Evolutionary conservation across 2,113 vertebrate genomes (phyloP).

Genomic region (Muntiacus muntjak): DNA sequence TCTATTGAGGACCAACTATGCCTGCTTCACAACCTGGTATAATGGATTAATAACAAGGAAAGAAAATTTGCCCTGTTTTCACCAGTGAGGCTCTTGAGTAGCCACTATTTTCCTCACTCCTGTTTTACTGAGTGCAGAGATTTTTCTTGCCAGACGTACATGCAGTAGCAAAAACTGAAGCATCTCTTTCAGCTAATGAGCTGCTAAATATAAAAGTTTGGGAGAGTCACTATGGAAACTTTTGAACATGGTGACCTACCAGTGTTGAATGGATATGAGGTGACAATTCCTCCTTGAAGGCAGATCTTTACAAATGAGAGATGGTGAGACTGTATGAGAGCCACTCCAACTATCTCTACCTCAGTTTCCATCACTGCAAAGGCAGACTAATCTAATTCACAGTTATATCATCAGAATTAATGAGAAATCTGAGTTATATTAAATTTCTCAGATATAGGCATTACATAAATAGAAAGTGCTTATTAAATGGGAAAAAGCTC

Average conservation of each 20-base stretch:
- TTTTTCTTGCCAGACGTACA: neutral
- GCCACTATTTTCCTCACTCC: neutral
- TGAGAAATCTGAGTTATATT: conserved; percentile 17
- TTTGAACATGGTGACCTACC: conserved; percentile 27
- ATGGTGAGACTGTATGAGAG: neutral
- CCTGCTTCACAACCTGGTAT: neutral
- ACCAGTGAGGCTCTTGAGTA: neutral
- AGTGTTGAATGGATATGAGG: neutral
- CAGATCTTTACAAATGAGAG: neutral
- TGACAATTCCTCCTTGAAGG: neutral
- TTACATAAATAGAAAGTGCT: conserved; percentile 18
- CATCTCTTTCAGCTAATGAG: conserved; percentile 35
- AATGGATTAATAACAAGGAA: neutral
- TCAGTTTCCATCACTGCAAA: conserved; percentile 45
- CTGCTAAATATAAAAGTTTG: conserved; percentile 20
- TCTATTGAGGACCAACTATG: neutral
- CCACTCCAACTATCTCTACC: neutral
- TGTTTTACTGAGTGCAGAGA: neutral
- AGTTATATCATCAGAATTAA: conserved; percentile 15
- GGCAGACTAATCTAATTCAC: neutral
- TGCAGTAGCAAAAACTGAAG: neutral
- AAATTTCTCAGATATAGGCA: neutral
- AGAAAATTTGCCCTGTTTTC: neutral
- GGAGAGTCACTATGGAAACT: conserved; percentile 40
- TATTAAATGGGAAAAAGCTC: conserved; percentile 3